A percentile compares a stretch with the other conserved stretches of the same genome.
These are phyloP conservation scores for Tipula helvola DNA, from an alignment of 2,888 invertebrate genomes.

Conservation along the genomic window DNA sequence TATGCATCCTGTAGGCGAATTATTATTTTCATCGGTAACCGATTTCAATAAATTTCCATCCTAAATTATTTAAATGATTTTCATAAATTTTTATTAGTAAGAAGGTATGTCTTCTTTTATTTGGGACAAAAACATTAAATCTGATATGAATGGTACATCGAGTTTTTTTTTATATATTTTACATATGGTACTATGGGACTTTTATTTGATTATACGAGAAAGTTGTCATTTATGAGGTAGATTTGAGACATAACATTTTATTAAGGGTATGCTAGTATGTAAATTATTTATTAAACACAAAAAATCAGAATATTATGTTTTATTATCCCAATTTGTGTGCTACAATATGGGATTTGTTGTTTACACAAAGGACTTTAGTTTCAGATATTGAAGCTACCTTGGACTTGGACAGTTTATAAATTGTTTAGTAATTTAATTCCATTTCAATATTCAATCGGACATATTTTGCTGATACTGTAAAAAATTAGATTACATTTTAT, in stretches of 20 bases:
- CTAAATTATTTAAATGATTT: not conserved
- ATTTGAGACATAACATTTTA: not conserved
- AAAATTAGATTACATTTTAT: not conserved
- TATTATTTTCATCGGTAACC: not conserved
- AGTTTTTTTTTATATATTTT: not conserved
- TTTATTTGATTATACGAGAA: not conserved
- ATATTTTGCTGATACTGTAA: not conserved
- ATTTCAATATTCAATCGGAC: no score
- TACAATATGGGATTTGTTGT: not conserved
- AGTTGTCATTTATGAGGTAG: not conserved
- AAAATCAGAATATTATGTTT: not conserved
- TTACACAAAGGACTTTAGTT: not conserved
- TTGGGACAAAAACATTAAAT: not conserved
- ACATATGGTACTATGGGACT: not conserved
- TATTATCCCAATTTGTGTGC: not conserved
- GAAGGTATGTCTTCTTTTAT: not conserved
- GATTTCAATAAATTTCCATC: slow-evolving; percentile 4
- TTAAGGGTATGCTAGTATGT: not conserved
- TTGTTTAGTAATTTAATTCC: no score
- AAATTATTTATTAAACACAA: not conserved
- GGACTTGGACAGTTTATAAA: no score
- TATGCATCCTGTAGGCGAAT: not conserved
- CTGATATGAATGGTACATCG: not conserved
- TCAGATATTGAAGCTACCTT: not conserved
- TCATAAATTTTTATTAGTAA: not conserved